These are phyloP conservation scores for Drosophila hamatofila DNA, from an alignment of 2,888 invertebrate genomes.

Conservation along the genomic window DNA sequence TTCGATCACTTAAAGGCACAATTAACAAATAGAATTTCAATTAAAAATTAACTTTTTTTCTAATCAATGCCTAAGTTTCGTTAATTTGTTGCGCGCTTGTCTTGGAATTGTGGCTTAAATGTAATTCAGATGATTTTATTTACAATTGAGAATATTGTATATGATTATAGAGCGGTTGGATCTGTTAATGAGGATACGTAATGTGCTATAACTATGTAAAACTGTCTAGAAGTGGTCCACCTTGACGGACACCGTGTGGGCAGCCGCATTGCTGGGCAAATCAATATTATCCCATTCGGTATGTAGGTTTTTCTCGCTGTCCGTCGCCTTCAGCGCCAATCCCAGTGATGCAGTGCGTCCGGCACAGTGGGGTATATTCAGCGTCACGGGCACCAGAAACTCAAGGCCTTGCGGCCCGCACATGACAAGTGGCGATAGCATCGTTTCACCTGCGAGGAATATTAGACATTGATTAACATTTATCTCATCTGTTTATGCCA, in stretches of 20 bases:
- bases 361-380: conserved; percentile 95
- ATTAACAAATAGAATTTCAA: conserved; percentile 69
- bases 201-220: conserved; percentile 40
- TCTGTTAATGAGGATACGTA: conserved; percentile 35
- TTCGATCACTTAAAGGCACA: conserved; percentile 73
- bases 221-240: conserved; percentile 93
- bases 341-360: conserved; percentile 92
- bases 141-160: conserved; percentile 54
- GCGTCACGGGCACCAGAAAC: conserved; percentile 95
- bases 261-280: conserved; percentile 92
- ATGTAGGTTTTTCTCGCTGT: conserved; percentile 93
- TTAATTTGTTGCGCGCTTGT: conserved; percentile 37
- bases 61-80: conserved; percentile 50
- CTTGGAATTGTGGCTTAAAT: conserved; percentile 57
- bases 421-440: conserved; percentile 97
- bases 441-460: conserved; percentile 91
- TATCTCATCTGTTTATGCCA: neutral
- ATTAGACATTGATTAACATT: conserved; percentile 17
- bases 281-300: conserved; percentile 94
- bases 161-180: conserved; percentile 21
- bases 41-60: conserved; percentile 50
- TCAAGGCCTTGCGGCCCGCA: conserved; percentile 97
- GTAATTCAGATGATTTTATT: conserved; percentile 51
- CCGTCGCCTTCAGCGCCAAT: conserved; percentile 92
- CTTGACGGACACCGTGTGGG: conserved; percentile 95